These are phyloP conservation scores for Aporophyla lueneburgensis DNA, from an alignment of 2,888 invertebrate species.

Conservation along the genomic window DNA sequence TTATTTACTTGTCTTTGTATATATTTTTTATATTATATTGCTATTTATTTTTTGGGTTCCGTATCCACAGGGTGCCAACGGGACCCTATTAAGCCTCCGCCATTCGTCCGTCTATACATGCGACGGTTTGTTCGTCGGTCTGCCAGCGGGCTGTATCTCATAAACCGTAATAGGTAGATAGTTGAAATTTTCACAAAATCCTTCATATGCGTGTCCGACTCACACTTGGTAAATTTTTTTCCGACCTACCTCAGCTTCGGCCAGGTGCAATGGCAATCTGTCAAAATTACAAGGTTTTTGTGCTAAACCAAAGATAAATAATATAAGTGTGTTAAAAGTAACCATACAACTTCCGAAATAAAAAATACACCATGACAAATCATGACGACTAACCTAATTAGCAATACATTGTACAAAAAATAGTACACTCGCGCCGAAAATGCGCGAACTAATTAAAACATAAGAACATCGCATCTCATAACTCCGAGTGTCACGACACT, in stretches of 20 bases:
- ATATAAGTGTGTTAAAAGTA: not conserved
- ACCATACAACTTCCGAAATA: not conserved
- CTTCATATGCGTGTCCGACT: too few species aligned
- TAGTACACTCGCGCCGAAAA: not conserved
- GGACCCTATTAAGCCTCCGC: too few species aligned
- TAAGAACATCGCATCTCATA: constrained; percentile 65
- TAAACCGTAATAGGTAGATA: too few species aligned
- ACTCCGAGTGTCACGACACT: constrained; percentile 62
- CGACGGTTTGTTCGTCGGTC: too few species aligned
- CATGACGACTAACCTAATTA: not conserved
- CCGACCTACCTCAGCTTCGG: not conserved
- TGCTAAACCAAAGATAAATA: not conserved
- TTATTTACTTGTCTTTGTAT: not conserved
- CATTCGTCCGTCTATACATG: too few species aligned
- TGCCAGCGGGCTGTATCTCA: too few species aligned
- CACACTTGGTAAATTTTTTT: too few species aligned
- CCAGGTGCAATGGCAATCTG: not conserved
- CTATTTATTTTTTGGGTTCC: too few species aligned
- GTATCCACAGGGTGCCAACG: too few species aligned
- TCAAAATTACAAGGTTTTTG: not conserved
- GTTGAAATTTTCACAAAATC: too few species aligned
- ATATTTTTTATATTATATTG: not conserved
- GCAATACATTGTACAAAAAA: not conserved
- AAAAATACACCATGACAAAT: too few species aligned
- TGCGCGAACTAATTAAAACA: constrained; percentile 64